Base-by-base conservation (phyloP, 2,888 invertebrate genomes). In the Meganola albula region DNA sequence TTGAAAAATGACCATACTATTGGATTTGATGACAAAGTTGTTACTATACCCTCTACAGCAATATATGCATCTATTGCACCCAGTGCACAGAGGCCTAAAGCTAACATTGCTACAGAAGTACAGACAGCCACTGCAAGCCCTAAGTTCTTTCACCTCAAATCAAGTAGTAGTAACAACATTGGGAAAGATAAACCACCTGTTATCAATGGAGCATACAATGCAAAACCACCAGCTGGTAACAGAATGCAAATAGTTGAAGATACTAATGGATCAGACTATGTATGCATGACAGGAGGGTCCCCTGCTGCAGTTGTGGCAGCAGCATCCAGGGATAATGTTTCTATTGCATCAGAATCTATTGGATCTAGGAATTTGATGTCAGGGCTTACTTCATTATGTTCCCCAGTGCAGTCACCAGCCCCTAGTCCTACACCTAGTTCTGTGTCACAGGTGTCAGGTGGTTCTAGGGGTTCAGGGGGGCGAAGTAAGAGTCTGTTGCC, bases 221-320 rank as follows among this genome's bases (percentile, higher is more conserved):
- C 67, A 6, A 82, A 80, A 40, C 63, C 56, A 25, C 51, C 53
- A 28, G 54, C 63, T 27, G 66, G 57, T 10, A 76, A 64, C 44
- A 73, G 80, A 48, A 80, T 86, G 79, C 82, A 84, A 51, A 87
- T 87, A 62, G 87, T 88, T 22, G 92, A 93, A 38, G 93, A 92
- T 46, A 90, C 92, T 10, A 93, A 93, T 65, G 91, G 91, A 40
- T 91, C 92, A 9, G 94, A 94, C 63, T 94, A 94, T 75, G 94
- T 94, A 12, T 92, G 93, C 58, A 94, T 94, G 94, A 93, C 93
- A 8, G 93, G 93, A n/a, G 91, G 89, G 20, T 86, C 90, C 31
- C 73, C 88, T 10, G 80, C 85, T 2, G 79, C 87, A 14, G 76
- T 80, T 20, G 63, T 72, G 27, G 62, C 86, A 33, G 82, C 83